Evolutionary conservation across 2,888 invertebrate species (phyloP), one percentile per base, ranked within the genome.

Genomic region (Drosophila neoperkinsi): DNA sequence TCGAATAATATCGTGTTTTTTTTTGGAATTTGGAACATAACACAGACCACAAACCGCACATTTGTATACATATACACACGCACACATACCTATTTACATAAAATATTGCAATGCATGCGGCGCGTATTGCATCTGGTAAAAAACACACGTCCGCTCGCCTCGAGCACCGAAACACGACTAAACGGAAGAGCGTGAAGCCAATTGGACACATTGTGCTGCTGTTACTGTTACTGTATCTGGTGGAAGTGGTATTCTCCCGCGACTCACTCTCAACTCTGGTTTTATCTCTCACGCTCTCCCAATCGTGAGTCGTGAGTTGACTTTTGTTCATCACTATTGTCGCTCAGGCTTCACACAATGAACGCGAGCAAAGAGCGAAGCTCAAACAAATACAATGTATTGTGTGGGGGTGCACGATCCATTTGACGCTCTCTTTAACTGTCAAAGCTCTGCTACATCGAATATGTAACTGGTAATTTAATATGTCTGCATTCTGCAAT

Each of bases 161-260:
- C 46, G 56, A 71, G 67, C 61, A 67, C 53, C 56, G 77, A 81
- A 75, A 79, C 76, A 72, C 83, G 80, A 81, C 83, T 81, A 70
- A 82, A 51, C 43, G 46, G 56, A 52, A 50, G 64, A 74, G 68
- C 61, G 21, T 46, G 61, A 41, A 55, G 60, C 77, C 70, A 77
- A 77, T 80, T 82, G 67, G 69, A 66, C 60, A 52, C 62, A 56
- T 28, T n/a, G 28, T 38, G 38, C 38, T 36, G 38, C n/a, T 57
- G 30, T 50, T 41, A 51, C 62, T 78, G 74, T 66, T 62, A 75
- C 66, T 78, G 68, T 68, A 55, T 71, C 51, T 69, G 70, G 79
- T 66, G 79, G 82, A 74, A 70, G 64, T 66, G 61, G 69, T 51
- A 59, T 62, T 52, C 30, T 38, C 30, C 41, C 21, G 21, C 21